Conservation (phyloP, 1,140 invertebrate species). For the Gryon sp. region DNA sequence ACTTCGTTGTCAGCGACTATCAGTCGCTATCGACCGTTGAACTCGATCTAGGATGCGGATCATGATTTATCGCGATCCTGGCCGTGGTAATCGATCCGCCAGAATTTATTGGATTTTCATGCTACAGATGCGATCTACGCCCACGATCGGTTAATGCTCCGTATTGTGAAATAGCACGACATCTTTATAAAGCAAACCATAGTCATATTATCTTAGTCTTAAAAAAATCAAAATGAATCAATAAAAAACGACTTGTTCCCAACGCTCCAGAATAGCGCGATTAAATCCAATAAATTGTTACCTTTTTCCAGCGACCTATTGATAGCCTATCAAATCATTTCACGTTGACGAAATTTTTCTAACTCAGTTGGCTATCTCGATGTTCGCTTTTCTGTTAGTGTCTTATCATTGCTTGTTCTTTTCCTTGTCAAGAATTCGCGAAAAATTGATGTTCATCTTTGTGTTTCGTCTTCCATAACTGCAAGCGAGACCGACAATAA, state of each 20-base stretch:
- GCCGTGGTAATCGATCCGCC: slow-evolving; percentile 65
- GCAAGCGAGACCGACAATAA: no score
- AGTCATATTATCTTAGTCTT: slow-evolving; percentile 30
- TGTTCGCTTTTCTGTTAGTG: not conserved
- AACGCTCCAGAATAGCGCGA: slow-evolving; percentile 21
- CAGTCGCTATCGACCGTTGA: slow-evolving; percentile 56
- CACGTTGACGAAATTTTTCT: slow-evolving; percentile 23
- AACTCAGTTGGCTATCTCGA: not conserved
- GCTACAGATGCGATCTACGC: slow-evolving; percentile 62
- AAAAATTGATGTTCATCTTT: slow-evolving; percentile 9
- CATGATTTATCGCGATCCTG: slow-evolving; percentile 67
- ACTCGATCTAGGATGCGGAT: slow-evolving; percentile 60
- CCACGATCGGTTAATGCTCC: slow-evolving; percentile 62
- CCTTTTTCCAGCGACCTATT: not conserved
- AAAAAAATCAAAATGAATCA: no score
- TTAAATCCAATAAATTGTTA: slow-evolving; percentile 30
- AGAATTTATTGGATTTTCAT: slow-evolving; percentile 67
- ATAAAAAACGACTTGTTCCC: slow-evolving; percentile 50
- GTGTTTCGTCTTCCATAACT: slow-evolving; percentile 26
- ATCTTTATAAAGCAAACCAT: slow-evolving; percentile 43
- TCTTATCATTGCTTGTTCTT: slow-evolving; percentile 10
- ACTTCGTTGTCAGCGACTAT: slow-evolving; percentile 51
- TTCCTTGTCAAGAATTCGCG: not conserved
- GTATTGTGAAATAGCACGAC: slow-evolving; percentile 46
- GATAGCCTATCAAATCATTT: slow-evolving; percentile 30